Evolutionary conservation across 1,140 invertebrate species (phyloP).

Genomic region (Lepidotrigona ventralis): DNA sequence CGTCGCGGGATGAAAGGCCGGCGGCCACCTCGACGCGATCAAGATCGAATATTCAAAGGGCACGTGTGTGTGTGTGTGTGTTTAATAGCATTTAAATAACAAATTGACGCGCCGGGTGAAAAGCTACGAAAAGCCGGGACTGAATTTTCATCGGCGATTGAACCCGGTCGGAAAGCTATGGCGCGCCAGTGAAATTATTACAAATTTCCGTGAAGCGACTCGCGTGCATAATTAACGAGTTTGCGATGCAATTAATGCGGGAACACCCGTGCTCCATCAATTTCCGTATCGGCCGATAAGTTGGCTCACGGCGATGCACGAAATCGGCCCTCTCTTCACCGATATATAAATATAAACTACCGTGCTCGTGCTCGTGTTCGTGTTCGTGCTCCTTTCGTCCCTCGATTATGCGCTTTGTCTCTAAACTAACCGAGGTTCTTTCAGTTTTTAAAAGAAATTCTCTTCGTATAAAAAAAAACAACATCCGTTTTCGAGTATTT

Average conservation of each 20-base stretch:
- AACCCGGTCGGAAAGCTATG: not conserved
- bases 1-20: not conserved
- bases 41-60: not conserved
- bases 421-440: too few relatives aligned
- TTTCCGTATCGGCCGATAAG: conserved; percentile 1
- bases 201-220: conserved; percentile 15
- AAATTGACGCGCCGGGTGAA: not conserved
- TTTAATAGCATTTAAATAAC: not conserved
- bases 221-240: conserved; percentile 34
- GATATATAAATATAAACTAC: not conserved
- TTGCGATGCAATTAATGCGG: conserved; percentile 22
- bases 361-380: too few relatives aligned
- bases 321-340: not conserved
- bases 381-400: not conserved
- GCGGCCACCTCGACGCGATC: not conserved
- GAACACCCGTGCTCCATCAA: not conserved
- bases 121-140: not conserved
- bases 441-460: too few relatives aligned
- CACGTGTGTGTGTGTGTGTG: not conserved
- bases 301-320: not conserved
- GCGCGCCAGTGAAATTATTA: conserved; percentile 1
- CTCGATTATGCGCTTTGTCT: not conserved
- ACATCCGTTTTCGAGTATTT: too few relatives aligned
- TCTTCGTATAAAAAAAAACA: too few relatives aligned
- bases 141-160: conserved; percentile 1